phyloP scores from a whole-genome alignment of 2,797 vertebrate species.

The Alosa sapidissima region DNA sequence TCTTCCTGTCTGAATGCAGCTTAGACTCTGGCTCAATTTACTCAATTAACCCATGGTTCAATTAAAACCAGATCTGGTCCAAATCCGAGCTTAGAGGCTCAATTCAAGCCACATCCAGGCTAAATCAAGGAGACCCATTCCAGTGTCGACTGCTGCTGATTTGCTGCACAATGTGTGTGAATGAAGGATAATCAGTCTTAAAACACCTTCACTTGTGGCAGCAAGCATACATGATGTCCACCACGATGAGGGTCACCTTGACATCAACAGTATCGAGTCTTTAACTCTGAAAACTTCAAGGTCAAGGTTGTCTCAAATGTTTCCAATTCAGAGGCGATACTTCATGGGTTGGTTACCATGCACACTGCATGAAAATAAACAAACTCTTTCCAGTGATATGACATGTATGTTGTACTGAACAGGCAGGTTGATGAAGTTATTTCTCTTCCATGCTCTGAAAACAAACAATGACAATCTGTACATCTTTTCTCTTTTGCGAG shows the following conservation, averaged over 20 bases:
- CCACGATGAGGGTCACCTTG: neutral
- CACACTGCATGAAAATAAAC: neutral
- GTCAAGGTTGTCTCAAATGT: neutral
- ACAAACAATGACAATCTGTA: constrained; percentile 7
- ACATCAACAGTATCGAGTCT: neutral
- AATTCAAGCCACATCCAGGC: neutral
- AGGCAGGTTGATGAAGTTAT: neutral
- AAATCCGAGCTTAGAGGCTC: neutral
- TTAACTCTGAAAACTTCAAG: neutral
- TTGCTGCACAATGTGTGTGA: neutral
- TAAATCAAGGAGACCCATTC: neutral
- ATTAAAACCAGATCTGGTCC: neutral
- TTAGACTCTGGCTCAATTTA: too few relatives aligned
- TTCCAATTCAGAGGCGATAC: neutral
- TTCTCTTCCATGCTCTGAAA: neutral
- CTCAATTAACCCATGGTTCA: neutral
- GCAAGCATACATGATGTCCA: neutral
- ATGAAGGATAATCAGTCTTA: neutral
- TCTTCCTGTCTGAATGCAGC: too few relatives aligned
- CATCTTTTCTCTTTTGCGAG: neutral
- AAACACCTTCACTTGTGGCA: neutral
- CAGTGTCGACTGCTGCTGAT: neutral
- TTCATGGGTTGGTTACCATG: neutral
- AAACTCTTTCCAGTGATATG: neutral
- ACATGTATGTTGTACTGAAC: neutral